Percentiles rank a stretch among this genome's conserved stretches.
phyloP scores from a whole-genome alignment of 92 coral and sea anemone genomes.

The Blastomussa wellsi region DNA sequence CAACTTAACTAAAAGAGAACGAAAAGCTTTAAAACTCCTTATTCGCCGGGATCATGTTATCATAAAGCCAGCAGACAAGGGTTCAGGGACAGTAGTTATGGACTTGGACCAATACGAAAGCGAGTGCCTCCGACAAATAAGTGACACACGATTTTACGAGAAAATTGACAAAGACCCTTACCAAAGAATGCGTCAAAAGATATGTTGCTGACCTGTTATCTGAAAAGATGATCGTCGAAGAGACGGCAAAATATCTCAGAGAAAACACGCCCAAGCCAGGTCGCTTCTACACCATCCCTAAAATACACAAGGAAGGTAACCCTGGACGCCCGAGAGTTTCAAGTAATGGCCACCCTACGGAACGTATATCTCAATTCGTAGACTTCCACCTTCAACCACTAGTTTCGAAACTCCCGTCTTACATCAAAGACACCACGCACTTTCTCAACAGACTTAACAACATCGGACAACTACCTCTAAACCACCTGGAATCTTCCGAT shows the following conservation, averaged over 20 bases:
- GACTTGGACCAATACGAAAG: slow-evolving; percentile 1
- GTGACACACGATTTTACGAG: not conserved
- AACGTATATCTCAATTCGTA: not conserved
- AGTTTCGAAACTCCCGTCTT: too few species aligned
- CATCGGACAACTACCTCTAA: too few species aligned
- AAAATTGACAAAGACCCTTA: not conserved
- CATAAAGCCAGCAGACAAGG: slow-evolving; percentile 29
- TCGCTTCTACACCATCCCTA: slow-evolving; percentile 17
- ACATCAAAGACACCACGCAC: too few species aligned
- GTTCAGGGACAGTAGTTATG: slow-evolving; percentile 35
- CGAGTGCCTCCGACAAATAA: slow-evolving; percentile 15
- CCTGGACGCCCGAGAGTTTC: slow-evolving; percentile 25
- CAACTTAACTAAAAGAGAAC: not conserved
- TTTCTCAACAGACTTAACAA: too few species aligned
- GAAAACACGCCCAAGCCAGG: slow-evolving; percentile 22
- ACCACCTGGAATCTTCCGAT: too few species aligned
- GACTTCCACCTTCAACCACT: too few species aligned
- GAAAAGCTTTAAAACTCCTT: slow-evolving; percentile 5
- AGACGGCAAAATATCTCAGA: not conserved
- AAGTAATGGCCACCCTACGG: slow-evolving; percentile 21
- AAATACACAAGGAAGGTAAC: slow-evolving; percentile 22
- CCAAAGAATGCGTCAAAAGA: not conserved
- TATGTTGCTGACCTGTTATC: too few species aligned
- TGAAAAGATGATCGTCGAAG: not conserved
- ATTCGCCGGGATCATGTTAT: not conserved